These are phyloP conservation scores for Cygnus olor DNA, from an alignment of 2,797 vertebrate genomes.

Conservation along the genomic window DNA sequence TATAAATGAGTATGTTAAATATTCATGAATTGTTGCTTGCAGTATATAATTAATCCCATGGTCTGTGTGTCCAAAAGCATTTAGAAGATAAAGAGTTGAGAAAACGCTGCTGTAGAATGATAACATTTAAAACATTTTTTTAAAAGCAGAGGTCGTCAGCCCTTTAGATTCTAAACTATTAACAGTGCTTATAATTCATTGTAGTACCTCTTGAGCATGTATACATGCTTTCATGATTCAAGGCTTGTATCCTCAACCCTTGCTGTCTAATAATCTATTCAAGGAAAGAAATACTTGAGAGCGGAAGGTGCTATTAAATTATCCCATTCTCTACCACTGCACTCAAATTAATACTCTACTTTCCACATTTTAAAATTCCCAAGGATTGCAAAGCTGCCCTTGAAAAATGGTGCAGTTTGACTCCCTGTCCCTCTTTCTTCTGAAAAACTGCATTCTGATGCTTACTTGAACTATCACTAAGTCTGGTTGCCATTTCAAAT, in stretches of 20 bases:
- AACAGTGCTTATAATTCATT: slow-evolving; percentile 46
- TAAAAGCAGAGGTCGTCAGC: slow-evolving; percentile 54
- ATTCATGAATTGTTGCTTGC: slow-evolving; percentile 85
- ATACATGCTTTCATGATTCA: slow-evolving; percentile 26
- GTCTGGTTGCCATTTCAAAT: slow-evolving; percentile 29
- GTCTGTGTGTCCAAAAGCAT: slow-evolving; percentile 80
- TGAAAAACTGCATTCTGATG: neutral
- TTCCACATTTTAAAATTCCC: slow-evolving; percentile 52
- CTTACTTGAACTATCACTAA: neutral
- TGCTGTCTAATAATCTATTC: slow-evolving; percentile 56
- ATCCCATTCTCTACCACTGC: slow-evolving; percentile 8
- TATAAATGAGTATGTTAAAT: slow-evolving; percentile 85
- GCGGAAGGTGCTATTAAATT: slow-evolving; percentile 47
- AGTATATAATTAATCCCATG: slow-evolving; percentile 83
- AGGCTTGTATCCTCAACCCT: slow-evolving; percentile 37
- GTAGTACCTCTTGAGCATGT: slow-evolving; percentile 18
- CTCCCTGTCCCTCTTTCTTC: neutral
- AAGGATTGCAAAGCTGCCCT: slow-evolving; percentile 8
- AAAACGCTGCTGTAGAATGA: slow-evolving; percentile 56
- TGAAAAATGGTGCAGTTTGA: slow-evolving; percentile 48
- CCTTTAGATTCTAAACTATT: slow-evolving; percentile 49
- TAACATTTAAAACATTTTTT: slow-evolving; percentile 49
- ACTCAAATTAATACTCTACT: slow-evolving; percentile 29
- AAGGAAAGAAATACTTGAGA: slow-evolving; percentile 62
- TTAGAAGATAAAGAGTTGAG: slow-evolving; percentile 69